Base-by-base conservation (phyloP, 2,888 invertebrate genomes). In the Orchestes rusci region DNA sequence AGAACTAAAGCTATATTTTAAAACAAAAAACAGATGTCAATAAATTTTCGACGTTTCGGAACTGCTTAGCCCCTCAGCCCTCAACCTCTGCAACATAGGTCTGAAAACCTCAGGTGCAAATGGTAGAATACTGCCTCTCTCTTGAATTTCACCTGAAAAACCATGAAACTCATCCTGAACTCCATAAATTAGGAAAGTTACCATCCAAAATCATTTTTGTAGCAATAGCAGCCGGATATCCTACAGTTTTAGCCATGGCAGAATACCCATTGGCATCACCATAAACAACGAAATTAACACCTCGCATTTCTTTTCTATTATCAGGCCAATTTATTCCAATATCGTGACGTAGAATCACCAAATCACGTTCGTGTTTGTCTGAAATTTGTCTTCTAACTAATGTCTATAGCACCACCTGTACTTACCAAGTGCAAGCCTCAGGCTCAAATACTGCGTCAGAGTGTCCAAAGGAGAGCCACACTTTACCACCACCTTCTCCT, bases 121-220 rank as follows among this genome's bases (percentile, higher is more conserved):
- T 0, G 99, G 99, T 29, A 94, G 71, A 12, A 97, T 80, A 51
- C 93, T 87, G 3, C 99, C 99, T 47, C 88, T 83, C 53, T 87
- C 82, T 70, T 99, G 97, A 58, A 99, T 97, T 73, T 99, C 99
- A 59, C 90, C 91, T 92, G 48, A 28, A 53, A 54, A 43, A n/a
- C n/a, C n/a, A n/a, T n/a, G n/a, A n/a, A n/a, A n/a, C n/a, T n/a
- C n/a, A n/a, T n/a, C n/a, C 30, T 15, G 16, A 33, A 37, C 12
- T 28, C 19, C 8, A 17, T 36, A 23, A 31, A 29, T 36, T n/a
- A 20, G 20, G 45, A 32, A 36, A 23, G 5, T 23, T 69, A 89
- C 95, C 96, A 68, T 95, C 93, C 10, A 99, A 73, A 49, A 99
- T 79, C 99, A 99, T 99, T 70, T 94, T 94, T 1, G 93, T 83